Conservation (phyloP, 2,113 vertebrate genomes). For the Thunnus maccoyii region DNA sequence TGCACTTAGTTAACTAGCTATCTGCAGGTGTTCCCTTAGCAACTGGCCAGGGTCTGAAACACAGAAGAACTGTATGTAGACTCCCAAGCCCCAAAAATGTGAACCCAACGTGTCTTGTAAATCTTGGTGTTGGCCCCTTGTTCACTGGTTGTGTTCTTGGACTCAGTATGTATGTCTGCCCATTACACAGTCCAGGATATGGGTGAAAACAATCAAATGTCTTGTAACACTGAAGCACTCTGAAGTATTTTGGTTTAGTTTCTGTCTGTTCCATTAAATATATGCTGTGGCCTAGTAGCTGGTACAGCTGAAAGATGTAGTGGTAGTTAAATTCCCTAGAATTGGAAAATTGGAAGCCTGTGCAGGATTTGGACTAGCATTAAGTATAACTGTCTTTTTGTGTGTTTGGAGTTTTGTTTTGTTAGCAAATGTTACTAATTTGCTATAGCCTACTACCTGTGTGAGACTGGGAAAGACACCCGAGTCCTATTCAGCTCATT, state of each 20-base stretch:
- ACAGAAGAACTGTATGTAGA: slow-evolving; percentile 51
- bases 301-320: too few relatives aligned
- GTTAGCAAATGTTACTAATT: too few relatives aligned
- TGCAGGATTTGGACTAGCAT: too few relatives aligned
- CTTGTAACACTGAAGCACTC: slow-evolving; percentile 49
- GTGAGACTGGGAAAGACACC: too few relatives aligned
- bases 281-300: too few relatives aligned
- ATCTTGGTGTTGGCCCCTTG: slow-evolving; percentile 67
- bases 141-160: slow-evolving; percentile 66
- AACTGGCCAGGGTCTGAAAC: slow-evolving; percentile 76
- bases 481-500: too few relatives aligned
- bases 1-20: slow-evolving; percentile 86
- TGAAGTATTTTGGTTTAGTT: neutral
- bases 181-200: slow-evolving; percentile 61
- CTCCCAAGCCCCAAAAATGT: slow-evolving; percentile 66
- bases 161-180: slow-evolving; percentile 48
- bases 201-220: slow-evolving; percentile 60
- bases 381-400: too few relatives aligned
- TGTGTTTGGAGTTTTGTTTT: too few relatives aligned
- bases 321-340: too few relatives aligned
- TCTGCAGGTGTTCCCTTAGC: slow-evolving; percentile 83
- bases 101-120: slow-evolving; percentile 71
- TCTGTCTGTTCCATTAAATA: neutral
- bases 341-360: too few relatives aligned
- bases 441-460: too few relatives aligned